Conservation (phyloP, 2,113 vertebrate genomes). For the Trematocara unimaculatum region DNA sequence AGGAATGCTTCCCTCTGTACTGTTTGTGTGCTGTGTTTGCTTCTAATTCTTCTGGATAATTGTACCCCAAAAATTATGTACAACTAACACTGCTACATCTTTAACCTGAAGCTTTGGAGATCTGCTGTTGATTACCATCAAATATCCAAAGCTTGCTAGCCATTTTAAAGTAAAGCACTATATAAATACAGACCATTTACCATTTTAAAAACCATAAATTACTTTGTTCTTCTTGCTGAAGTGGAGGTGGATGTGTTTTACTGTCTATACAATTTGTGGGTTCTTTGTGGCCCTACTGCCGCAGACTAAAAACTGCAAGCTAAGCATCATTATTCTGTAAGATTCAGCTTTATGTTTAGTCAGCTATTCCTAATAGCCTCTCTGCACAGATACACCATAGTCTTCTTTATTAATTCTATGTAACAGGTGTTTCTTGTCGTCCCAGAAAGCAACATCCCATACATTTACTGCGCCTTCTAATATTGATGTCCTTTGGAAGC, state of each 20-base stretch:
- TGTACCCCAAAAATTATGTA: background rate
- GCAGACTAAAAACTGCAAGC: constrained; percentile 24
- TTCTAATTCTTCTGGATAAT: background rate
- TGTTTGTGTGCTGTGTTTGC: background rate
- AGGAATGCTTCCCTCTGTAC: background rate
- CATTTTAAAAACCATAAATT: background rate
- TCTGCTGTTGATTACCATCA: background rate
- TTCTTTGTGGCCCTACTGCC: background rate
- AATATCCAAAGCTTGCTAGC: background rate
- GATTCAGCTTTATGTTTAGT: constrained; percentile 38
- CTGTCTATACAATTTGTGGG: background rate
- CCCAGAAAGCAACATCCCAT: background rate
- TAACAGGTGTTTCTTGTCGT: constrained; percentile 30
- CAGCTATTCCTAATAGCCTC: constrained; percentile 41
- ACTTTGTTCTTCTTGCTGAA: background rate
- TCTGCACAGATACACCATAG: background rate
- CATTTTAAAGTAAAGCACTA: background rate
- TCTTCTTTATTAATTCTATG: background rate
- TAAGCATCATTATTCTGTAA: constrained; percentile 31
- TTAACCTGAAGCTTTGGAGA: background rate
- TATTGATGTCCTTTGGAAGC: background rate
- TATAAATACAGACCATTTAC: no score
- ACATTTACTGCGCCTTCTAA: background rate
- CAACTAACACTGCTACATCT: background rate
- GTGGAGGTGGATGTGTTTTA: background rate